Evolutionary conservation across 1,140 invertebrate species (phyloP).

Genomic region (Phthorimaea operculella): DNA sequence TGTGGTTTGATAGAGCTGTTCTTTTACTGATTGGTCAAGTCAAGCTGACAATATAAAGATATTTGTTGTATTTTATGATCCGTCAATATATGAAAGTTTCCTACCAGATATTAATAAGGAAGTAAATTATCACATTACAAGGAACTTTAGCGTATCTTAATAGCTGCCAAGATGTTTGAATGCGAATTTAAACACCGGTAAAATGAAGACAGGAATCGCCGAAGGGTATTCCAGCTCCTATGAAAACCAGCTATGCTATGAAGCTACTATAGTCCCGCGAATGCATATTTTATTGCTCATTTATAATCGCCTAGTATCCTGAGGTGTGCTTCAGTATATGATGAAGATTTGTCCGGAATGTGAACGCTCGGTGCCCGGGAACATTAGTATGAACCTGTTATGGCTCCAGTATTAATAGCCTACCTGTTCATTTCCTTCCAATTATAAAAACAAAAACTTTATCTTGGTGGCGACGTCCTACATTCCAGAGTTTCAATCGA

Average conservation of each 20-base stretch:
- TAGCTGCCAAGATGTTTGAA: background rate
- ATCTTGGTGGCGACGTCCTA: background rate
- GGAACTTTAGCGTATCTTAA: background rate
- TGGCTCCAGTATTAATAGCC: slow-evolving; percentile 16
- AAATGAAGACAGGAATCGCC: background rate
- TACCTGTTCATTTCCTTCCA: background rate
- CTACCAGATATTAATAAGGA: too few species aligned
- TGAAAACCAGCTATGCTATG: background rate
- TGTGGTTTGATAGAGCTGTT: too few species aligned
- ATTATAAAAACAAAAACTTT: background rate
- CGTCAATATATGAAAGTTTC: too few species aligned
- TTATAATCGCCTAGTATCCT: background rate
- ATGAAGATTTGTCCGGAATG: slow-evolving; percentile 30
- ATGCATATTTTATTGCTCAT: slow-evolving; percentile 5
- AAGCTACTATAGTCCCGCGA: background rate
- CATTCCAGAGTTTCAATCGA: background rate
- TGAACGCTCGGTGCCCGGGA: slow-evolving; percentile 13
- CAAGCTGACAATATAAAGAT: too few species aligned
- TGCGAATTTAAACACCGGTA: background rate
- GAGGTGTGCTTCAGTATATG: slow-evolving; percentile 16
- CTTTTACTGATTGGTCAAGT: too few species aligned
- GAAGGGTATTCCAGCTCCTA: background rate
- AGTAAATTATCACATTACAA: too few species aligned
- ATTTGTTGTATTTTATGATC: too few species aligned
- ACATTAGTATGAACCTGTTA: slow-evolving; percentile 6